A percentile compares a stretch with the other conserved stretches of the same genome.
Conservation (phyloP, 2,113 vertebrate species). For the Recurvirostra avosetta region DNA sequence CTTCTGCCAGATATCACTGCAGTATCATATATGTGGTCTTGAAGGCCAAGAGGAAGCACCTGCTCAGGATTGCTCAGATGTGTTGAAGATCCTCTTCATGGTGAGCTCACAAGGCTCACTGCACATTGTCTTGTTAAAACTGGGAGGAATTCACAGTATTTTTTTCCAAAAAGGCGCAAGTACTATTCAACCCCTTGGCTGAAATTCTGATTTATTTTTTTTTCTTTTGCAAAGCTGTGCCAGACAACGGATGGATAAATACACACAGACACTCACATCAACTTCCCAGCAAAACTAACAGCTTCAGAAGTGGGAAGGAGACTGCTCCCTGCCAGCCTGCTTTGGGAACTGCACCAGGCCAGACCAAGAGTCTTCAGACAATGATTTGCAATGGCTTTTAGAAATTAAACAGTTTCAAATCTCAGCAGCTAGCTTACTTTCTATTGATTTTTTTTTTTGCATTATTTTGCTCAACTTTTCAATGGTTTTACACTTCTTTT, state of each 20-base stretch:
- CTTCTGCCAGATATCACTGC: not conserved
- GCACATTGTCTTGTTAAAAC: not conserved
- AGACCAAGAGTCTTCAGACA: not conserved
- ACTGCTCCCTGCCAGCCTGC: not conserved
- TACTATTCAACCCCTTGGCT: not conserved
- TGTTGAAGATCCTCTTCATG: not conserved
- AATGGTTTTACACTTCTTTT: not conserved
- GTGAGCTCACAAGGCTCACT: not conserved
- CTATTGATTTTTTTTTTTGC: not conserved
- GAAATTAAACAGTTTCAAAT: not conserved
- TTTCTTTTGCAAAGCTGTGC: too few species aligned
- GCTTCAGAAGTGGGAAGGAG: not conserved
- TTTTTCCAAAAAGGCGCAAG: not conserved
- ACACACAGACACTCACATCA: not conserved
- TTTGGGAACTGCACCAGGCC: not conserved
- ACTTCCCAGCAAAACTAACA: not conserved
- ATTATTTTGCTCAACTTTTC: not conserved
- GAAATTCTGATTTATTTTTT: too few species aligned
- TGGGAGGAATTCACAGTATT: not conserved
- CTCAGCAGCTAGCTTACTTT: not conserved
- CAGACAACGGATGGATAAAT: not conserved
- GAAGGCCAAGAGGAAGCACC: not conserved
- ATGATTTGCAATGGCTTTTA: not conserved
- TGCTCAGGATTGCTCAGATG: not conserved
- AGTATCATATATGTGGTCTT: not conserved